Evolutionary conservation across 2,888 invertebrate genomes (phyloP).

Genomic region (Odontomyia ornata): DNA sequence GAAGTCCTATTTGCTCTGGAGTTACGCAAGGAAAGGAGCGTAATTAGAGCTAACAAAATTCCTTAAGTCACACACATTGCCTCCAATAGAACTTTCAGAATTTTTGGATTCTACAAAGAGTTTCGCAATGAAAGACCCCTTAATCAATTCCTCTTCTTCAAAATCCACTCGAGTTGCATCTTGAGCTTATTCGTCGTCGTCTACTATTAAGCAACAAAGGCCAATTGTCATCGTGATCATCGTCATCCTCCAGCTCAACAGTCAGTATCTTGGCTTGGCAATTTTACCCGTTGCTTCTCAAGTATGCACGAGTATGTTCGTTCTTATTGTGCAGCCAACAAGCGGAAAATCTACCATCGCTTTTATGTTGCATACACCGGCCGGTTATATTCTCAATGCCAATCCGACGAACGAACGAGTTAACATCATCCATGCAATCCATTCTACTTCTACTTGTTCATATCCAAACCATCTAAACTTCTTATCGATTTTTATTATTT

Average conservation of each 20-base stretch:
- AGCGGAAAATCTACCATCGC: constrained; percentile 33
- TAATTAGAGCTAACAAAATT: no score
- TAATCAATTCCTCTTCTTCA: neutral
- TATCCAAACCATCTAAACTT: constrained; percentile 1
- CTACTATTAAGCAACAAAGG: neutral
- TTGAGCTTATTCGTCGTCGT: neutral
- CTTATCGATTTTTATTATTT: neutral
- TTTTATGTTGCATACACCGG: neutral
- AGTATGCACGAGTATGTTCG: neutral
- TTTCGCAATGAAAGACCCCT: neutral
- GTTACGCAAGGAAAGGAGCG: no score
- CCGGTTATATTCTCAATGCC: neutral
- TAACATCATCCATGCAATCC: neutral
- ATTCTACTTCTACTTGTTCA: neutral
- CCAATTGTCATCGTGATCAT: neutral
- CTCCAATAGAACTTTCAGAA: no score
- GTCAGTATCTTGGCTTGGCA: neutral
- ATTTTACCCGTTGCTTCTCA: no score
- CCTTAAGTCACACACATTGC: no score
- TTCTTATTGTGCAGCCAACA: constrained; percentile 40
- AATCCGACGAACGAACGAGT: neutral
- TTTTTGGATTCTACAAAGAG: no score
- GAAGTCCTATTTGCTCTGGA: no score
- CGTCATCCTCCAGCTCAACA: neutral
- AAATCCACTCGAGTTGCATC: neutral